A percentile compares a stretch with the other conserved stretches of the same genome.
phyloP scores from a whole-genome alignment of 2,888 invertebrate species.

The Argyresthia goedartella region DNA sequence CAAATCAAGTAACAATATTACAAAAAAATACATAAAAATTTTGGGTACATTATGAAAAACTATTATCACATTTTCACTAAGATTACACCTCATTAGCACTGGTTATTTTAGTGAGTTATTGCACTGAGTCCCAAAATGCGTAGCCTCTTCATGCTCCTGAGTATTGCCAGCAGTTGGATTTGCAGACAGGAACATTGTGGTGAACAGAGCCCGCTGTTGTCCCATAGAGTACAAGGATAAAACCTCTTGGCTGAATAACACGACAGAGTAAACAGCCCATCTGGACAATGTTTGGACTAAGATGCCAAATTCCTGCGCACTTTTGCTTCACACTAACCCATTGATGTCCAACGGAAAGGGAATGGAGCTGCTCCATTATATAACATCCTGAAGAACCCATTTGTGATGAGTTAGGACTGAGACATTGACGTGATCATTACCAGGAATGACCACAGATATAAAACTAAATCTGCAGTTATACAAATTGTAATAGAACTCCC shows the following conservation, averaged over 20 bases:
- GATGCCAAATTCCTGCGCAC: too few relatives aligned
- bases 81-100: neutral
- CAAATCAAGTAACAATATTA: neutral
- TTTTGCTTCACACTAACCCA: too few relatives aligned
- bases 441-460: neutral
- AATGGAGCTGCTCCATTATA: too few relatives aligned
- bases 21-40: neutral
- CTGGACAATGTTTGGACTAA: too few relatives aligned
- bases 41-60: neutral
- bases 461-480: neutral
- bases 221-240: neutral
- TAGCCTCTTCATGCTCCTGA: neutral
- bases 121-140: neutral
- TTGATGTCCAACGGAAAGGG: too few relatives aligned
- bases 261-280: neutral
- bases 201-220: neutral
- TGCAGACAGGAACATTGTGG: neutral
- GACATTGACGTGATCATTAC: too few relatives aligned
- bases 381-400: neutral
- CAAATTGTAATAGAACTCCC: neutral
- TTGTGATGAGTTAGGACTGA: neutral
- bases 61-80: conserved; percentile 1
- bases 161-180: neutral
- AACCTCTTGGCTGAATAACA: neutral
- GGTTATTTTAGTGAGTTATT: neutral